Conservation (phyloP, 1,140 invertebrate genomes). For the Brachionus rubens region DNA sequence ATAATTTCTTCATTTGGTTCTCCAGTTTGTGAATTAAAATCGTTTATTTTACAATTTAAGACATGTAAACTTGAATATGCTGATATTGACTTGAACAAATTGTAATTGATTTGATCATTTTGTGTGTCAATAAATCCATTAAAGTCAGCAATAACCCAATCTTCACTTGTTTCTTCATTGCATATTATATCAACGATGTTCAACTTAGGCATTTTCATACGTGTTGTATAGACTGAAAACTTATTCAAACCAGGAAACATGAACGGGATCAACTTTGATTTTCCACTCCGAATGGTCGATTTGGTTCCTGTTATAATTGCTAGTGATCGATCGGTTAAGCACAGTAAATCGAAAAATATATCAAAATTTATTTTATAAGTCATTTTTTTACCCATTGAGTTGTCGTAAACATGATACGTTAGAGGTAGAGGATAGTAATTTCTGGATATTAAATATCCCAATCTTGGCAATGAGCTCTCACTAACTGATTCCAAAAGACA, state of each 20-base stretch:
- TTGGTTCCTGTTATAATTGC: not conserved
- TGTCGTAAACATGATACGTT: not conserved
- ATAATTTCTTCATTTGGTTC: not conserved
- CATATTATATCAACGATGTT: not conserved
- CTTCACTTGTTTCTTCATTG: not conserved
- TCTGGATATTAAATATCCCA: not conserved
- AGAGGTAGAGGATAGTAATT: slow-evolving; percentile 8
- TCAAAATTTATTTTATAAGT: slow-evolving; percentile 1
- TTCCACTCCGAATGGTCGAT: not conserved
- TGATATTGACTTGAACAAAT: slow-evolving; percentile 2
- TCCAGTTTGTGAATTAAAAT: not conserved
- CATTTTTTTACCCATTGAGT: not conserved
- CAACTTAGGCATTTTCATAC: not conserved
- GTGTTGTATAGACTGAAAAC: not conserved
- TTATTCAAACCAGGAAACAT: not conserved
- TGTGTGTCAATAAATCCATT: not conserved
- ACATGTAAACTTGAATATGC: not conserved
- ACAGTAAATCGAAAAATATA: not conserved
- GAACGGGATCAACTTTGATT: not conserved
- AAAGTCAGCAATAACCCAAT: not conserved
- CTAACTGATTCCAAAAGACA: not conserved
- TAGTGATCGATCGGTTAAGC: not conserved
- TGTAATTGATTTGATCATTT: not conserved
- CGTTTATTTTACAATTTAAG: not conserved
- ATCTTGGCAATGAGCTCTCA: not conserved